Conservation (phyloP, 1,140 invertebrate species). For the Drosophila orosa region DNA sequence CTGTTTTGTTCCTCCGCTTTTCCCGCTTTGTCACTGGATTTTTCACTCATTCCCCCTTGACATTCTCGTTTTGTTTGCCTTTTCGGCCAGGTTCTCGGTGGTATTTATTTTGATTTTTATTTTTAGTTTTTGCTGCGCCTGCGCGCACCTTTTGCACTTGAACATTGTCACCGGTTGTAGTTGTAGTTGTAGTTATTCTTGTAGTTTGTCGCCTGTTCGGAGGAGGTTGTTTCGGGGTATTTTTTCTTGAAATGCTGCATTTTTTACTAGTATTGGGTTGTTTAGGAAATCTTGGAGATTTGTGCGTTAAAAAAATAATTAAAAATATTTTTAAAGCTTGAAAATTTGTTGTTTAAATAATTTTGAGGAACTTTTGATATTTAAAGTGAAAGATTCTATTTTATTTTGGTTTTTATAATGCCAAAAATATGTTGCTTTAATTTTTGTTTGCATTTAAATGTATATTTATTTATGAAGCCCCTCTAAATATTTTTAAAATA, state of each 20-base stretch:
- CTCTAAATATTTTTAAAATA: not conserved
- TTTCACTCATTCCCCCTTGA: constrained; percentile 9
- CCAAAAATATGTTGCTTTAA: not conserved
- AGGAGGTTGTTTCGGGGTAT: not conserved
- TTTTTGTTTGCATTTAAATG: not conserved
- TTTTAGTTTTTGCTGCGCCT: constrained; percentile 62
- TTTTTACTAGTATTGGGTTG: not conserved
- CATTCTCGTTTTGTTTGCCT: constrained; percentile 61
- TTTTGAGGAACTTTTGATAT: not conserved
- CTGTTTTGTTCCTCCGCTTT: not conserved
- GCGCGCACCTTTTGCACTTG: constrained; percentile 79
- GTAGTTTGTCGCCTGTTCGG: constrained; percentile 10
- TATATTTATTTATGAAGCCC: not conserved
- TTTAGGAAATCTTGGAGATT: not conserved
- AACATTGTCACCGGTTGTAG: constrained; percentile 54
- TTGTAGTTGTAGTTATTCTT: constrained; percentile 33
- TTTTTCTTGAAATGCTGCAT: not conserved
- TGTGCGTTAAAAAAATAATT: not conserved
- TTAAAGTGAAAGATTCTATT: accelerated
- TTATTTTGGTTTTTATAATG: not conserved
- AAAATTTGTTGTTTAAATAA: not conserved
- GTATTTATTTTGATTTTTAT: constrained; percentile 10
- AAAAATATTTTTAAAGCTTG: not conserved
- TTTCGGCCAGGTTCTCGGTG: constrained; percentile 36
- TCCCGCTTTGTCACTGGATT: not conserved